Conservation (phyloP, 2,888 invertebrate species). For the Agrochola macilenta region DNA sequence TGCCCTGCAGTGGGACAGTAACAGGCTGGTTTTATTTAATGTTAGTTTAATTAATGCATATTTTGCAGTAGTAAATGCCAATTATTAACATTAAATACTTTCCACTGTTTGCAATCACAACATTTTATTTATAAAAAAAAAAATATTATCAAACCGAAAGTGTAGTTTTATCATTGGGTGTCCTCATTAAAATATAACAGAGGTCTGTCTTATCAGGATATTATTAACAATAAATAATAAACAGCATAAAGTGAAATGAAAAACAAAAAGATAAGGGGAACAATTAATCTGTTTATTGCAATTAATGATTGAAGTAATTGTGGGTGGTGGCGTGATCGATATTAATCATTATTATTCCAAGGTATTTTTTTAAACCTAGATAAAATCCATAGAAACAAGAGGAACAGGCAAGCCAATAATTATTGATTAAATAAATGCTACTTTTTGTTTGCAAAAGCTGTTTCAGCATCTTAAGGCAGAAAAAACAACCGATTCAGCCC, state of each 20-base stretch:
- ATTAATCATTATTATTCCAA: conserved; percentile 1
- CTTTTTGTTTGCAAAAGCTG: background rate
- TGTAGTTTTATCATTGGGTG: conserved; percentile 20
- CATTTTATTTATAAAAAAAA: conserved; percentile 5
- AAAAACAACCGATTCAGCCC: background rate
- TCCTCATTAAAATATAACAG: conserved; percentile 33
- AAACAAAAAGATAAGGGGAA: conserved; percentile 52
- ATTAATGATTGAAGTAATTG: conserved; percentile 22
- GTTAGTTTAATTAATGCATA: background rate
- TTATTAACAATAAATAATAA: conserved; percentile 47
- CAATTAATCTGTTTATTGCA: conserved; percentile 30
- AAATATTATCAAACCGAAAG: conserved; percentile 10
- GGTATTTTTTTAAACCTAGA: background rate
- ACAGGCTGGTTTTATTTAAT: background rate
- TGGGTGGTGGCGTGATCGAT: conserved; percentile 9
- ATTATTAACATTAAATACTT: conserved; percentile 12
- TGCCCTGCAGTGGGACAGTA: too few relatives aligned
- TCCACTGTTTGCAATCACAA: background rate
- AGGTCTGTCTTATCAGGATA: conserved; percentile 43
- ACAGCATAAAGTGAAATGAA: conserved; percentile 43
- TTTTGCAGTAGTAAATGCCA: background rate
- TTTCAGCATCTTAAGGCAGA: background rate
- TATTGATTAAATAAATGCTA: background rate
- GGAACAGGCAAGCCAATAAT: background rate
- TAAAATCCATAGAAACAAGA: too few relatives aligned